phyloP scores from a whole-genome alignment of 2,797 vertebrate genomes.

The Salmo trutta region DNA sequence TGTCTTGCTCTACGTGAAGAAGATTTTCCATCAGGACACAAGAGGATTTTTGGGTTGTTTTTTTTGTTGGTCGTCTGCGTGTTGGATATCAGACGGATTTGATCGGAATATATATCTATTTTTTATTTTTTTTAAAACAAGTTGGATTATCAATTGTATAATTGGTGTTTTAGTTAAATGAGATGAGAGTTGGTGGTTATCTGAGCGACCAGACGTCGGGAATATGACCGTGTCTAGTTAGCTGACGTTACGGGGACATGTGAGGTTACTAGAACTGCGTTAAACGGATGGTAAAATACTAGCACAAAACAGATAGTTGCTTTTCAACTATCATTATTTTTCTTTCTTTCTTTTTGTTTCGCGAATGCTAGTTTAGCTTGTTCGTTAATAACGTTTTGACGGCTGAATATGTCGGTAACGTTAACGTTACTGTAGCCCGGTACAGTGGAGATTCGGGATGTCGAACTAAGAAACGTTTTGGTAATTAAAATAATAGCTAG shows the following conservation, averaged over 20 bases:
- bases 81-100: background rate
- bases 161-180: background rate
- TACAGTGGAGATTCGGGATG: background rate
- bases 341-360: background rate
- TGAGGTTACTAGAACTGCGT: too few species aligned
- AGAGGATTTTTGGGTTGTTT: background rate
- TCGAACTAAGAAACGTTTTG: background rate
- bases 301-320: too few species aligned
- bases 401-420: background rate
- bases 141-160: background rate
- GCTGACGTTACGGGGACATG: too few species aligned
- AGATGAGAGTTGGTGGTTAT: too few species aligned
- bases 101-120: background rate
- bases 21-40: background rate
- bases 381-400: too few species aligned
- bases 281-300: too few species aligned
- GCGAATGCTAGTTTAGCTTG: background rate
- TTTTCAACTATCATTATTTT: too few species aligned
- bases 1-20: background rate
- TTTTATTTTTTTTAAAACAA: background rate
- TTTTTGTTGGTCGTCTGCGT: too few species aligned
- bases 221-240: too few species aligned
- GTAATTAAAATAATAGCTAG: background rate
- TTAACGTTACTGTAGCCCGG: background rate
- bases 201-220: background rate